phyloP scores from a whole-genome alignment of 2,888 invertebrate genomes.

The Mechanitis messenoides region DNA sequence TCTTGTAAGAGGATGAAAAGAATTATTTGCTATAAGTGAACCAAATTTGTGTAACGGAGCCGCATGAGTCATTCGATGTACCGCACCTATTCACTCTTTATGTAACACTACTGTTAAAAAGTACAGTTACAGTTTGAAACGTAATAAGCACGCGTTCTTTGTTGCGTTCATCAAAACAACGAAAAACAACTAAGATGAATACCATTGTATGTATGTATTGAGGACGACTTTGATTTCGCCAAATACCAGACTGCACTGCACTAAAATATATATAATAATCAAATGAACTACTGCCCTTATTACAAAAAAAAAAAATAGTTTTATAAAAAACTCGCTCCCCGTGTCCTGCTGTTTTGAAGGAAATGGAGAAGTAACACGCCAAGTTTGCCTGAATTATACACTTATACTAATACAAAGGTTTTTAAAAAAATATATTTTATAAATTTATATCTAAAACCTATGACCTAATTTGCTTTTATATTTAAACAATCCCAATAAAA shows the following conservation, averaged over 20 bases:
- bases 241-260: not conserved
- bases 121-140: conserved; percentile 54
- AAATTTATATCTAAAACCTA: too few species aligned
- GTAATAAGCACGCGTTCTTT: conserved; percentile 49
- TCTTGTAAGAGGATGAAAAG: not conserved
- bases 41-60: conserved; percentile 47
- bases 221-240: conserved; percentile 37
- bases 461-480: too few species aligned
- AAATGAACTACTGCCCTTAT: too few species aligned
- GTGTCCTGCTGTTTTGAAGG: too few species aligned
- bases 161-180: conserved; percentile 45
- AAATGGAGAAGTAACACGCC: too few species aligned
- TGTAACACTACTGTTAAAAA: conserved; percentile 62
- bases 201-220: conserved; percentile 42
- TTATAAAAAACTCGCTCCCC: too few species aligned
- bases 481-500: too few species aligned
- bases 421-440: too few species aligned
- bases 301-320: too few species aligned
- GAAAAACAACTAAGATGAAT: conserved; percentile 45
- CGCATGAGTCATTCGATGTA: conserved; percentile 46
- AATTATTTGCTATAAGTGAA: conserved; percentile 24
- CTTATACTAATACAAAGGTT: too few species aligned
- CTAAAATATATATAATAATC: too few species aligned
- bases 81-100: conserved; percentile 48
- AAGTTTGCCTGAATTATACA: too few species aligned